Conservation (phyloP, 2,113 vertebrate genomes). For the Urocolius indicus region DNA sequence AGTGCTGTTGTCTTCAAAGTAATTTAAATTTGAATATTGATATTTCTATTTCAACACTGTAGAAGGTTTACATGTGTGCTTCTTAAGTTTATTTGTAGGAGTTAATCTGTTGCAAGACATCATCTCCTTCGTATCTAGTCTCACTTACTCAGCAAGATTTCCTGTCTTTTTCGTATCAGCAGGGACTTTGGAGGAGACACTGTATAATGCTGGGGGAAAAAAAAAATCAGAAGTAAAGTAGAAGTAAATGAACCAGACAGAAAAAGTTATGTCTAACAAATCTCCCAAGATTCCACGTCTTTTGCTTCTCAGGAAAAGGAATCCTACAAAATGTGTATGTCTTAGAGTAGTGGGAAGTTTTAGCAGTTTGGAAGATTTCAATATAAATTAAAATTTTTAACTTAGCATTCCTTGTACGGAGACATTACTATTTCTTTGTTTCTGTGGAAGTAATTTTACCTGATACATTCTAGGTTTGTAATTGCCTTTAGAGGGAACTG, state of each 20-base stretch:
- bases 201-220: neutral
- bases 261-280: neutral
- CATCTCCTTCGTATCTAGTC: neutral
- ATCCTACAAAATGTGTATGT: neutral
- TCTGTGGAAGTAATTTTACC: neutral
- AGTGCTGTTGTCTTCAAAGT: neutral
- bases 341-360: neutral
- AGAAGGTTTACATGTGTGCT: neutral
- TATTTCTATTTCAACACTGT: neutral
- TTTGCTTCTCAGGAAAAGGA: neutral
- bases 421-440: neutral
- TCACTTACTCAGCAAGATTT: neutral
- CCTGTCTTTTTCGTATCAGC: neutral
- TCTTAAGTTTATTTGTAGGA: neutral
- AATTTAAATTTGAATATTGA: neutral
- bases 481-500: neutral
- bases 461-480: neutral
- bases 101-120: neutral
- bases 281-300: neutral
- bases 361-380: neutral
- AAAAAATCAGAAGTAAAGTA: neutral
- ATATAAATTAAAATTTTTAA: neutral
- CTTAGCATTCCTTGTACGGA: neutral
- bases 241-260: neutral
- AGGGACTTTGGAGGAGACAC: neutral